Conservation (phyloP, 2,888 invertebrate species). For the Phalera bucephala region DNA sequence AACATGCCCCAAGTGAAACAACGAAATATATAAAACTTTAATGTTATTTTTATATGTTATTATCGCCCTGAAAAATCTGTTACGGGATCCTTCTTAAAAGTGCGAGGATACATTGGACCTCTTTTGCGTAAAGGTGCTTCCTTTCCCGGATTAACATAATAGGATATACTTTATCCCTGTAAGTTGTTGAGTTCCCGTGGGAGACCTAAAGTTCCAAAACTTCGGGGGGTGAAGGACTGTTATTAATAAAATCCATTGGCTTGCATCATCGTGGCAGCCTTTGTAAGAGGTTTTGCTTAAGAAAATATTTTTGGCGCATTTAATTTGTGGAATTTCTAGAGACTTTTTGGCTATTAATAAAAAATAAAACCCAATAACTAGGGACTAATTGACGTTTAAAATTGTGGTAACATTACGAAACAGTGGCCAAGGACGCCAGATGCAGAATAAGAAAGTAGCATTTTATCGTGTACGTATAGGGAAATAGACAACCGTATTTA, state of each 20-base stretch:
- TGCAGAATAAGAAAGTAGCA: too few species aligned
- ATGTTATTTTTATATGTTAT: conserved; percentile 37
- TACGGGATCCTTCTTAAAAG: conserved; percentile 40
- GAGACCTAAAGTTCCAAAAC: conserved; percentile 48
- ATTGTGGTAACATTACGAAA: too few species aligned
- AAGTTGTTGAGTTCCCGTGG: conserved; percentile 51
- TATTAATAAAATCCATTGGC: conserved; percentile 42
- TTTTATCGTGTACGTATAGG: too few species aligned
- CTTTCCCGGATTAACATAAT: conserved; percentile 53
- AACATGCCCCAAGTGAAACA: conserved; percentile 6
- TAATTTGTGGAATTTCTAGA: too few species aligned
- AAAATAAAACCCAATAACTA: too few species aligned
- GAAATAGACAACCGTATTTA: too few species aligned
- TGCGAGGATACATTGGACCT: conserved; percentile 43
- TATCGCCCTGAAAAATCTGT: conserved; percentile 38
- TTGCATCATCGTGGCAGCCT: conserved; percentile 31
- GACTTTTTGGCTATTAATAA: too few species aligned
- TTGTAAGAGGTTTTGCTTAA: too few species aligned
- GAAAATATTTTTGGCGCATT: too few species aligned
- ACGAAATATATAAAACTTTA: conserved; percentile 19
- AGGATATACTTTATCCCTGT: conserved; percentile 54
- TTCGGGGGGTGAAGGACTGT: conserved; percentile 37
- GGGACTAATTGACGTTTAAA: too few species aligned
- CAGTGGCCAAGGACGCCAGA: too few species aligned
- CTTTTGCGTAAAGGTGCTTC: conserved; percentile 44